phyloP scores from a whole-genome alignment of 1,140 invertebrate species.

The Atta cephalotes region DNA sequence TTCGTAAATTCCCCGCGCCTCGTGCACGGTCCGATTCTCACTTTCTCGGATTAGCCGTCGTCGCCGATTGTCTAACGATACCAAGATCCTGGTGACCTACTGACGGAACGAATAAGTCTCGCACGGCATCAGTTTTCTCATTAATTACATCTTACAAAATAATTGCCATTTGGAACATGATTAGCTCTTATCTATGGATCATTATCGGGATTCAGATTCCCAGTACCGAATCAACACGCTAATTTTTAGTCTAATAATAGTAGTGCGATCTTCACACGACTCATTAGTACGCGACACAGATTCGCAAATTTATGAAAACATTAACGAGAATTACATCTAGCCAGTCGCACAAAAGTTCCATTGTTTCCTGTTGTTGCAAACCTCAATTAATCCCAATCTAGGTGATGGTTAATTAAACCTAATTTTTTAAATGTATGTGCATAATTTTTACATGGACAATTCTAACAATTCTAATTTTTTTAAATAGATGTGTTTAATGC shows the following conservation, averaged over 20 bases:
- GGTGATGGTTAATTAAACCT: not conserved
- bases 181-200: not conserved
- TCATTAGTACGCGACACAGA: constrained; percentile 9
- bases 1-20: constrained; percentile 30
- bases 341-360: not conserved
- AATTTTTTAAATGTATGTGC: not conserved
- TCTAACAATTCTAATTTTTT: not conserved
- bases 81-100: constrained; percentile 20
- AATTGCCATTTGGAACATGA: not conserved
- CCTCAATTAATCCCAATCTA: not conserved
- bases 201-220: not conserved
- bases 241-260: constrained; percentile 1
- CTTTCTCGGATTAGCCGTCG: constrained; percentile 41
- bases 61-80: constrained; percentile 33
- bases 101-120: not conserved
- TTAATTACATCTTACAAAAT: not conserved
- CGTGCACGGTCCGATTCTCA: constrained; percentile 5
- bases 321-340: not conserved
- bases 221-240: not conserved
- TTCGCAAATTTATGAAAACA: not conserved
- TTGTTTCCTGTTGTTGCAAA: not conserved
- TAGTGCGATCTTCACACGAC: not conserved
- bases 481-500: not conserved
- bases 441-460: not conserved
- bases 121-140: constrained; percentile 16